Percentiles rank a stretch among this genome's conserved stretches.
phyloP scores from a whole-genome alignment of 1,140 invertebrate genomes.

The Apis cerana region DNA sequence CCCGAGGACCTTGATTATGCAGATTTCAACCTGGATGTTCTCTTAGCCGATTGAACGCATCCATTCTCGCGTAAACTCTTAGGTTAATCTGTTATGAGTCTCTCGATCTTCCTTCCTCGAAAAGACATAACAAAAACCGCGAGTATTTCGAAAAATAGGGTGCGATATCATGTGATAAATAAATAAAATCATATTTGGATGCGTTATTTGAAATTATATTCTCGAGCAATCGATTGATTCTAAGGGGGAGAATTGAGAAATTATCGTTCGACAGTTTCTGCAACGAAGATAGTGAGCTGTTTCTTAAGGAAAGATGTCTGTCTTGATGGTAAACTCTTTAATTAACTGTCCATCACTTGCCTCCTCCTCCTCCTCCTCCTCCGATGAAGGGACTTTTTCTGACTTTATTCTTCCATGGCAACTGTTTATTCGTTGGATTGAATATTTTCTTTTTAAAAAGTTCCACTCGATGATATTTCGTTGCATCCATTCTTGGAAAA shows the following conservation, averaged over 20 bases:
- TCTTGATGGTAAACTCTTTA: conserved; percentile 59
- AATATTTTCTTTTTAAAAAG: background rate
- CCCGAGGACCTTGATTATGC: conserved; percentile 58
- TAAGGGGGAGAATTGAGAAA: too few relatives aligned
- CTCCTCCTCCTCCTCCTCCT: background rate
- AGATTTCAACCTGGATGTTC: conserved; percentile 64
- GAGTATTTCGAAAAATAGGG: too few relatives aligned
- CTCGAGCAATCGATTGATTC: too few relatives aligned
- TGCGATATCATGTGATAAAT: too few relatives aligned
- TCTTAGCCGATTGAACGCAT: conserved; percentile 63
- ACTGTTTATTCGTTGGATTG: background rate
- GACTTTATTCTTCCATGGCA: conserved; percentile 21
- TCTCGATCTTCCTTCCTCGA: too few relatives aligned
- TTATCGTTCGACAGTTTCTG: conserved; percentile 5
- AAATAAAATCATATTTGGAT: too few relatives aligned
- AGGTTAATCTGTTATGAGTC: background rate
- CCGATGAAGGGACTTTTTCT: conserved; percentile 15
- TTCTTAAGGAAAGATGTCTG: conserved; percentile 6
- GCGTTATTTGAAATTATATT: too few relatives aligned
- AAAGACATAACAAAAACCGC: too few relatives aligned
- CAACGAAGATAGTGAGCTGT: conserved; percentile 30
- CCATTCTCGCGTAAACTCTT: conserved; percentile 28
- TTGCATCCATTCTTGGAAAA: too few relatives aligned
- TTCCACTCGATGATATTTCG: too few relatives aligned
- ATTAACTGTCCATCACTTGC: conserved; percentile 69